These are phyloP conservation scores for Alsophila aescularia DNA, from an alignment of 2,888 invertebrate species.

Conservation along the genomic window DNA sequence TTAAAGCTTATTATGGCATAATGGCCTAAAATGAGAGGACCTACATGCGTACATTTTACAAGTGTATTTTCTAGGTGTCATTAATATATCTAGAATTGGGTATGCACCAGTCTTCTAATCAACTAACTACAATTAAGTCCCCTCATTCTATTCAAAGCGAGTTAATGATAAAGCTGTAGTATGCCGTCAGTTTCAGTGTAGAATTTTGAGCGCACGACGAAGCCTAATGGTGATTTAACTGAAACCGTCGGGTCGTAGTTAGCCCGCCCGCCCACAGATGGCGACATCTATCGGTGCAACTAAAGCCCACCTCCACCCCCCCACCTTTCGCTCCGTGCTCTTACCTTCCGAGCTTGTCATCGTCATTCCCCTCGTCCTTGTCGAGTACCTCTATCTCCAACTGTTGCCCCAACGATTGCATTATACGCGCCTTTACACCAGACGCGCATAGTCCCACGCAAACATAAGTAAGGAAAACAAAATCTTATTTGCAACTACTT, in stretches of 20 bases:
- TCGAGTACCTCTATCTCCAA: constrained; percentile 92
- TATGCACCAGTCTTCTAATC: background rate
- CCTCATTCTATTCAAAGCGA: constrained; percentile 14
- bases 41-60: background rate
- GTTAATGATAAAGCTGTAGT: constrained; percentile 7
- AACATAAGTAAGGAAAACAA: constrained; percentile 78
- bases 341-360: constrained; percentile 95
- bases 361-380: constrained; percentile 93
- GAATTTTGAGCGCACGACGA: constrained; percentile 10
- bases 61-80: background rate
- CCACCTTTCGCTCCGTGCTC: constrained; percentile 53
- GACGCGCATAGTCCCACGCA: constrained; percentile 65
- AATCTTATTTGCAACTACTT: constrained; percentile 68
- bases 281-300: constrained; percentile 21
- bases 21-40: constrained; percentile 32
- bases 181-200: constrained; percentile 12
- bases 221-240: background rate
- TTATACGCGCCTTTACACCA: constrained; percentile 80
- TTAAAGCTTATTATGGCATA: constrained; percentile 21
- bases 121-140: constrained; percentile 7
- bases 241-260: constrained; percentile 7
- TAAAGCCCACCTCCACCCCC: constrained; percentile 33
- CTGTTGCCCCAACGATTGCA: constrained; percentile 88
- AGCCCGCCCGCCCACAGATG: constrained; percentile 16
- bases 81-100: background rate